Evolutionary conservation across 53 echinoderm and acorn worm genomes (phyloP), one percentile per base, ranked within the genome.

Genomic region (Stichopus horrens): DNA sequence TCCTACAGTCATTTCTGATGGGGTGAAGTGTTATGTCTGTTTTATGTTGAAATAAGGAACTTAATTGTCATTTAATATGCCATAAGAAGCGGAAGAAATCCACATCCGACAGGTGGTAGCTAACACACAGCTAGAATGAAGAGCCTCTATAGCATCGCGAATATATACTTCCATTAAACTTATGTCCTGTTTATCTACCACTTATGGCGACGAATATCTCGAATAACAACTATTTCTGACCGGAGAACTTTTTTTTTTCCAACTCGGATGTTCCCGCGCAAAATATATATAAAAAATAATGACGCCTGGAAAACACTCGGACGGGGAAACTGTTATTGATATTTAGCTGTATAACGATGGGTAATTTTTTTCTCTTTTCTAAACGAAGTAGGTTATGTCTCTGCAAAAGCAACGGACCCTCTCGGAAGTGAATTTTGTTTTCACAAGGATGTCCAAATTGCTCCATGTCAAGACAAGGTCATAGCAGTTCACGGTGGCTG

Each of bases 41-140:
- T 81, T 81, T 58, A 81, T 81, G 81, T 81, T 81, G 81, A 81
- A 81, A 57, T 81, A 57, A 81, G 81, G 81, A 81, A 81, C 56
- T 81, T 57, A 81, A 81, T 58, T 81, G 81, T 81, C 81, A 81
- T 81, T 81, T 81, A 56, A 81, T 81, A 81, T 58, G 21, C 81
- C 81, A 57, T 81, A 55, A 81, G 57, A 57, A 81, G 81, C 81
- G 81, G 81, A 81, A 81, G 57, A 19, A 81, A 56, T 81, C 57
- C 57, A 81, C 57, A 57, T 81, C 81, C 81, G 81, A 81, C 81
- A 81, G 81, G 81, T 81, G 81, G 81, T 81, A 8, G 81, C 81
- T 9, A 71, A 71, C 71, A 75, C 23, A 75, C 23, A 23, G 71
- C 71, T 71, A 71, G 37, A 37, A 37, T 37, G 37, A 37, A 37